phyloP scores from a whole-genome alignment of 2,113 vertebrate species.

The Chloebia gouldiae region DNA sequence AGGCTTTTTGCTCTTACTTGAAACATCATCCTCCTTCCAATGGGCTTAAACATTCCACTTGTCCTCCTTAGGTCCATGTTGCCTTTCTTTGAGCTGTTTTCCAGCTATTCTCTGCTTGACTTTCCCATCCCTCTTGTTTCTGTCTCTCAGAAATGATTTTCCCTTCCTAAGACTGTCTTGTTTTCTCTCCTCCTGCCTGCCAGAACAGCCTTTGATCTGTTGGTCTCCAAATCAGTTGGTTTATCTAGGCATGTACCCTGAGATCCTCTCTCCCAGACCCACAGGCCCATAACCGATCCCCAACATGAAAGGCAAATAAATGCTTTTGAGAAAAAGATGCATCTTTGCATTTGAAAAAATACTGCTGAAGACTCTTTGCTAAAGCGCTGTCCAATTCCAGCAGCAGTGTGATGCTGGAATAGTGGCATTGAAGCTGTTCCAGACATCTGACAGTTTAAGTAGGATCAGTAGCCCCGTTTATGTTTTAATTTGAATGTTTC shows the following conservation, averaged over 20 bases:
- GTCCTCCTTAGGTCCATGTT: background rate
- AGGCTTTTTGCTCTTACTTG: background rate
- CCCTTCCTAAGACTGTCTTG: background rate
- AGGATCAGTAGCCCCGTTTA: background rate
- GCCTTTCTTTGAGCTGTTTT: background rate
- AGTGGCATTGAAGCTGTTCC: background rate
- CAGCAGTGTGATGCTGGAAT: background rate
- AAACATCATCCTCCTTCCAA: background rate
- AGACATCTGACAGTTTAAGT: background rate
- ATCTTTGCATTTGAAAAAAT: constrained; percentile 5
- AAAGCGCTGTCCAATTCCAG: background rate
- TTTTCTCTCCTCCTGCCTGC: background rate
- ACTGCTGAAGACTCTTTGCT: background rate
- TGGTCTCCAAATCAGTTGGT: background rate
- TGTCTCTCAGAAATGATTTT: background rate
- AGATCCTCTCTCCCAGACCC: background rate
- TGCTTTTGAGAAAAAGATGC: background rate
- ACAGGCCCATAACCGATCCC: background rate
- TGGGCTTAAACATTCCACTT: background rate
- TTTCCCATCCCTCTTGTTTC: background rate
- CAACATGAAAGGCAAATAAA: background rate
- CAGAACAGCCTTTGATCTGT: background rate
- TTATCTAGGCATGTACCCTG: background rate
- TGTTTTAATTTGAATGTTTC: background rate
- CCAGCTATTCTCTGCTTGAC: background rate